A percentile compares a stretch with the other conserved stretches of the same genome.
Evolutionary conservation across 2,113 vertebrate genomes (phyloP).

Genomic region (Silurus glanis): DNA sequence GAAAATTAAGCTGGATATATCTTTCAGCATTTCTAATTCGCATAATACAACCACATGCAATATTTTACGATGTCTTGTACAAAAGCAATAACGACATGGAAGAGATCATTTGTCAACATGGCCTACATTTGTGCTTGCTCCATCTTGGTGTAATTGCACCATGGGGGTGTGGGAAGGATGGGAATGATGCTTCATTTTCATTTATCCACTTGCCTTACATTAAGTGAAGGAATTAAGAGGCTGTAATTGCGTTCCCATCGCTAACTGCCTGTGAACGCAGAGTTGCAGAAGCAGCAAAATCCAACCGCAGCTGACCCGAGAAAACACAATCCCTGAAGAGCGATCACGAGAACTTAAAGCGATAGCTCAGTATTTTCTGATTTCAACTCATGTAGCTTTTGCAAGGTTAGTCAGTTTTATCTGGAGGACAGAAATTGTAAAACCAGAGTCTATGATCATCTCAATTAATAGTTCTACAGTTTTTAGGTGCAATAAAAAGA

Average conservation of each 20-base stretch:
- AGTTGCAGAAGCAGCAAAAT: constrained; percentile 68
- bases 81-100: constrained; percentile 33
- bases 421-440: constrained; percentile 12
- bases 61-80: constrained; percentile 11
- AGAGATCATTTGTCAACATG: constrained; percentile 44
- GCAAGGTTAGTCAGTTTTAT: not conserved
- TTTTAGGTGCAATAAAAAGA: not conserved
- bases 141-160: constrained; percentile 66
- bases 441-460: constrained; percentile 5
- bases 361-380: constrained; percentile 17
- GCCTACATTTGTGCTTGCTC: constrained; percentile 60
- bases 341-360: constrained; percentile 31
- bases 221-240: constrained; percentile 71
- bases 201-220: constrained; percentile 70
- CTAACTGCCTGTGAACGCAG: constrained; percentile 67
- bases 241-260: constrained; percentile 65
- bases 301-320: constrained; percentile 46
- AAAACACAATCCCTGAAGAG: constrained; percentile 46
- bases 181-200: constrained; percentile 72
- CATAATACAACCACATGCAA: not conserved
- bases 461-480: not conserved
- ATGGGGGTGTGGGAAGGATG: constrained; percentile 60
- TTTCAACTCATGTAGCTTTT: constrained; percentile 31
- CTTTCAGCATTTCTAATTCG: constrained; percentile 1
- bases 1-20: constrained; percentile 6